Base-by-base conservation (phyloP, 1,140 invertebrate species). In the Holotrichia oblita region DNA sequence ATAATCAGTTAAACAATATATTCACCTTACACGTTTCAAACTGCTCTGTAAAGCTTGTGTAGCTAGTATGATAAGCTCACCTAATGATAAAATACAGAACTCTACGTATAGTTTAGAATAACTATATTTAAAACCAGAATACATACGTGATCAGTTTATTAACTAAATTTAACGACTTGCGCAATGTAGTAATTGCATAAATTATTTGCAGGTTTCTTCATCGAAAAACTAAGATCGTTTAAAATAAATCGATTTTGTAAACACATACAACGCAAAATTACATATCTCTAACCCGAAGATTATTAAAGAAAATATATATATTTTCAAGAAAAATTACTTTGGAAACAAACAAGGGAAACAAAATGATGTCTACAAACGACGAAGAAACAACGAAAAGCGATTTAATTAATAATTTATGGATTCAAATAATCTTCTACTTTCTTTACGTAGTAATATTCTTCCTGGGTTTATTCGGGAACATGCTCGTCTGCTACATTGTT, bases 401-500 rank as follows among this genome's bases (percentile, higher is more conserved):
- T 22, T 87, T 93, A 14, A 93, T 92, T 22, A 89, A 90, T 77
- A 89, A 92, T 48, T 86, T 89, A 24, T 84, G 88, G 0, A 91
- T 95, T 59, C 93, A 95, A 86, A 90, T 92, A 3, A 87, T 94
- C 14, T 97, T 98, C 87, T 95, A 93, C 80, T 86, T 94, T 8
- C 87, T 97, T 6, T 99, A 99, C 86, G 88, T 90, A 0, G 90
- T 92, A 0, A 97, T 98, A 64, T 98, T 98, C 85, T 86, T 94
- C 0, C 87, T 97, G 27, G 97, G 97, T 6, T 88, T 98, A 0
- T 94, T 94, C 81, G 98, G 98, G 0, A 99, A 99, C 86, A 92
- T 93, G 0, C 88, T 99, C 3, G 97, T 99, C 27, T 95, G 94
- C 83, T 97, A 94, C 86, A 95, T 98, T 0, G 97, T 99, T 0